Base-by-base conservation (phyloP, 1,140 invertebrate species). In the Leguminivora glycinivorella region DNA sequence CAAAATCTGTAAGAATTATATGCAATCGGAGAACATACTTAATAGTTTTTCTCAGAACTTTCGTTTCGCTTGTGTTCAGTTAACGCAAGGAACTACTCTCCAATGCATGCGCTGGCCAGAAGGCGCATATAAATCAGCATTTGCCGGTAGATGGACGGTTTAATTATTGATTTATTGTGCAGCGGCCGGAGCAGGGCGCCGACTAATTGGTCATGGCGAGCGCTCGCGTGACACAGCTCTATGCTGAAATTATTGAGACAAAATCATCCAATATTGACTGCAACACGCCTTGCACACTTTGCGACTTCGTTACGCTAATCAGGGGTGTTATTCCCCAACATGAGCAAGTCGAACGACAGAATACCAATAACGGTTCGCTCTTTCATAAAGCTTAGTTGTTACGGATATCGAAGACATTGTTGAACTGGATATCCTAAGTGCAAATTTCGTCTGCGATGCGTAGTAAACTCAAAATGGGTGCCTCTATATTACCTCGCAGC, bases 121-220 rank as follows among this genome's bases (percentile, higher is more conserved):
- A 82, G 80, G 83, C 77, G 75, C 69, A 71, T 80, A 91, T 91
- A 91, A 91, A 91, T 91, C 87, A 91, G 89, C 77, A 87, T 89
- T 89, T 84, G 85, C 82, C 76, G 73, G 80, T 87, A 84, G 84
- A 87, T 86, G 82, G 87, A 89, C 83, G 81, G 72, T 89, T 86
- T 86, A 91, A 89, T 90, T 89, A 90, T 91, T 91, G 89, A 90
- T 90, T 91, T 91, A 90, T 87, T 85, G 87, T 81, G 73, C 72
- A 70, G 73, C 75, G 81, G 75, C 76, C 72, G 70, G 75, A 70
- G 82, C 80, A 71, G 77, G 85, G 83, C 85, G 83, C 82, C 81
- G 73, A 79, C 82, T 91, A 89, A 91, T 91, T 91, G 89, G 89
- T 86, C 77, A 71, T 79, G 81, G 82, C 79, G 75, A 82, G 82